Evolutionary conservation across 2,888 invertebrate species (phyloP), one percentile per base, ranked within the genome.

Genomic region (Tachina fera): DNA sequence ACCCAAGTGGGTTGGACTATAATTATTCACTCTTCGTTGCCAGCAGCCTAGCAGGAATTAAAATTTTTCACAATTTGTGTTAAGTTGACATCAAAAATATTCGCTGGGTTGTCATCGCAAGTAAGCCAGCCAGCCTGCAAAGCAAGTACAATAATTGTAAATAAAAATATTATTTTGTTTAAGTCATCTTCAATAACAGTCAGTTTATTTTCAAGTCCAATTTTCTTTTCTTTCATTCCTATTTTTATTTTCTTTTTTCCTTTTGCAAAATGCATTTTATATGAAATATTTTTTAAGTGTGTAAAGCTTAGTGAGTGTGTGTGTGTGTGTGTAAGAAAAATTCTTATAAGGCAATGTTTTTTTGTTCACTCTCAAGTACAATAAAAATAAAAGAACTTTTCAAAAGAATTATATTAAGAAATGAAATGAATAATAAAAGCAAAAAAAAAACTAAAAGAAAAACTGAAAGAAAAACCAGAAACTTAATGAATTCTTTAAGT

Each of bases 161-260:
- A 81, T 68, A 68, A 81, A 75, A 81, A 81, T 81, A 45, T 81
- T 81, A 81, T 81, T 71, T 71, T 79, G 61, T 81, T 75, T 45
- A 81, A 81, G 75, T 75, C 81, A 81, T 81, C 81, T 81, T 81
- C 81, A 81, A 75, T 75, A 75, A 61, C 81, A 81, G 53, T 81
- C 65, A 51, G 58, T 74, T 74, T 51, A 70, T 75, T 61, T 47
- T 63, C 61, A 81, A 68, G 68, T 53, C 75, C 47, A 75, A 58
- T 81, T 74, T 39, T 43, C 6, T 43, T 43, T 63, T 5, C 9
- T 68, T 31, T 49, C 3, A 13, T 16, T 41, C 9, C 13, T 43
- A 51, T 10, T 67, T 60, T 41, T 45, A 1, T 45, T 16, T 49
- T 9, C 8, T 45, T 13, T 47, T 2, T 41, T 39, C 43, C 11